phyloP scores from a whole-genome alignment of 2,888 invertebrate genomes.

The Leptinotarsa peninsularis region DNA sequence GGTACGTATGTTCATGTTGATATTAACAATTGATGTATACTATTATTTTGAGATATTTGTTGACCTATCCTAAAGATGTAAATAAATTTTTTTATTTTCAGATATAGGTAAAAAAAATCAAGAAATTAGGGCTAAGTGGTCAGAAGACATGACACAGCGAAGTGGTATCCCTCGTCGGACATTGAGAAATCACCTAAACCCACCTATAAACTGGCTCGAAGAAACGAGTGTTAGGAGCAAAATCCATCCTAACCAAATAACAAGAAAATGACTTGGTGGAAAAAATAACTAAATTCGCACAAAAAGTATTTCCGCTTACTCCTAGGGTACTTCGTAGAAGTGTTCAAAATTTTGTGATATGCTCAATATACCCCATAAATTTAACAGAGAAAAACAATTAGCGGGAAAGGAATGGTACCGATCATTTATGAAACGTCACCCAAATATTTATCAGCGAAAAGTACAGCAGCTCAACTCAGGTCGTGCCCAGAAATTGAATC shows the following conservation, averaged over 20 bases:
- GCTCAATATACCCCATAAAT: slow-evolving; percentile 26
- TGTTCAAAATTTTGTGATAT: slow-evolving; percentile 34
- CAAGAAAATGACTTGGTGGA: slow-evolving; percentile 32
- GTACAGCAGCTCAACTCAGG: slow-evolving; percentile 46
- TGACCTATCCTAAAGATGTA: too few species aligned
- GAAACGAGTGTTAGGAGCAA: slow-evolving; percentile 25
- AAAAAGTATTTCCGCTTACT: slow-evolving; percentile 35
- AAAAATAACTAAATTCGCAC: not conserved
- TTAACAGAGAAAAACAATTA: too few species aligned
- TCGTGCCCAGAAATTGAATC: slow-evolving; percentile 45
- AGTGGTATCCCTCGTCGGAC: slow-evolving; percentile 9
- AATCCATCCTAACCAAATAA: slow-evolving; percentile 21
- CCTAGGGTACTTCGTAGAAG: slow-evolving; percentile 32
- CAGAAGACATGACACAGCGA: not conserved
- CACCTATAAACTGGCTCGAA: not conserved
- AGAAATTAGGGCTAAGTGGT: not conserved
- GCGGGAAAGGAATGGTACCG: too few species aligned
- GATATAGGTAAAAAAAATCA: not conserved
- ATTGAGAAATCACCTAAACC: too few species aligned
- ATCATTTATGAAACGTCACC: too few species aligned
- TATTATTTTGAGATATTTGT: too few species aligned
- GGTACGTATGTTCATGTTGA: slow-evolving; percentile 16
- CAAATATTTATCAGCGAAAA: slow-evolving; percentile 43
- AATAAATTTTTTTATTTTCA: slow-evolving; percentile 2
- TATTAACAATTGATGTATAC: not conserved